Evolutionary conservation across 2,888 invertebrate genomes (phyloP).

Genomic region (Hypselothyrea guttata): DNA sequence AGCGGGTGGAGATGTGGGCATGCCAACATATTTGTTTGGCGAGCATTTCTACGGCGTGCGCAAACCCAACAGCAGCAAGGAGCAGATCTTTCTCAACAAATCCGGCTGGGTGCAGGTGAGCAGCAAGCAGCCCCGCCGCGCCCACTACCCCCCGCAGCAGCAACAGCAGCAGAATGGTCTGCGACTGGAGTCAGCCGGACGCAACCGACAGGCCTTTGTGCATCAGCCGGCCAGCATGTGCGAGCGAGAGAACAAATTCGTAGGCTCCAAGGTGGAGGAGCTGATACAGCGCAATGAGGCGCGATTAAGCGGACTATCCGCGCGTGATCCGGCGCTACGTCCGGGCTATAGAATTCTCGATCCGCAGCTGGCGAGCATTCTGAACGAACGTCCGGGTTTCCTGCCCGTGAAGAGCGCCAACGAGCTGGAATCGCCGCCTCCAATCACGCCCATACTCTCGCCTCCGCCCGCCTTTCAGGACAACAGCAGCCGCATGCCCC

Average conservation of each 20-base stretch:
- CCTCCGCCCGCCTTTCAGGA: slow-evolving; percentile 88
- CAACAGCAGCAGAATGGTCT: slow-evolving; percentile 72
- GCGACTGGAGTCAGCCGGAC: slow-evolving; percentile 34
- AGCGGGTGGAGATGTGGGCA: slow-evolving; percentile 37
- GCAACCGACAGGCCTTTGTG: slow-evolving; percentile 59
- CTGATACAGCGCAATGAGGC: slow-evolving; percentile 82
- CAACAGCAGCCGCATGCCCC: slow-evolving; percentile 71
- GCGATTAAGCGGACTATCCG: slow-evolving; percentile 51
- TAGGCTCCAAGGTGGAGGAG: slow-evolving; percentile 81
- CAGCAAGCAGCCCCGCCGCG: slow-evolving; percentile 77
- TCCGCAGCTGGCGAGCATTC: slow-evolving; percentile 80
- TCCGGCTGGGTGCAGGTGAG: slow-evolving; percentile 84
- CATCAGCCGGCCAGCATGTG: slow-evolving; percentile 61
- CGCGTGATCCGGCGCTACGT: slow-evolving; percentile 72
- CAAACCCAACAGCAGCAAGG: slow-evolving; percentile 68
- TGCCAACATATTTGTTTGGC: slow-evolving; percentile 82
- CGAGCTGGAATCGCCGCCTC: slow-evolving; percentile 84
- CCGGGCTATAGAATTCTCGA: slow-evolving; percentile 81
- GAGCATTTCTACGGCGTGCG: slow-evolving; percentile 72
- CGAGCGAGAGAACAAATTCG: slow-evolving; percentile 68
- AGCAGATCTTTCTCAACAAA: slow-evolving; percentile 82
- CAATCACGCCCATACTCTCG: slow-evolving; percentile 87
- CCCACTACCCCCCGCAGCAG: too few relatives aligned
- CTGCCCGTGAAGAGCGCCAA: slow-evolving; percentile 80
- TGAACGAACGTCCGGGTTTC: slow-evolving; percentile 82